phyloP scores from a whole-genome alignment of 2,888 invertebrate species.

The Patella ulyssiponensis region DNA sequence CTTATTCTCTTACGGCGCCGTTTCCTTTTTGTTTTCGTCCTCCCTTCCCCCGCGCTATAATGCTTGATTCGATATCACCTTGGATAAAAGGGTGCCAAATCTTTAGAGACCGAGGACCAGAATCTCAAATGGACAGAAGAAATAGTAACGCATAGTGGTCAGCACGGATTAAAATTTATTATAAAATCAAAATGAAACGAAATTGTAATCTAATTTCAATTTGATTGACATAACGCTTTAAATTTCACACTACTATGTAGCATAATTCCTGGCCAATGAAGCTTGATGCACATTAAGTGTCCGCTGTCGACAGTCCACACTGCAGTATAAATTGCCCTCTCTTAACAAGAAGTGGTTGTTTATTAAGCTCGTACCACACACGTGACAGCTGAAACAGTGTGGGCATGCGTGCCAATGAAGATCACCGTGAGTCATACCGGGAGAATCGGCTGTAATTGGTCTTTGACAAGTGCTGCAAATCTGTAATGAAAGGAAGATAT shows the following conservation, averaged over 20 bases:
- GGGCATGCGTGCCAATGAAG: slow-evolving; percentile 66
- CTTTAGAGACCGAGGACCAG: no score
- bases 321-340: slow-evolving; percentile 58
- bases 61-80: no score
- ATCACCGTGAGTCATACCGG: slow-evolving; percentile 60
- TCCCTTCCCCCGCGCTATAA: no score
- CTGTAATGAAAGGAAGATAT: slow-evolving; percentile 37
- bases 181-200: no score
- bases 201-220: no score
- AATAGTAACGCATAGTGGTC: no score
- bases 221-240: no score
- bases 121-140: no score
- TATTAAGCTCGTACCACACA: slow-evolving; percentile 56
- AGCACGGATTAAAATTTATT: no score
- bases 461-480: slow-evolving; percentile 59
- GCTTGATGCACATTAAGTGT: not conserved
- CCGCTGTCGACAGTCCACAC: slow-evolving; percentile 53
- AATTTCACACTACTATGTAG: not conserved
- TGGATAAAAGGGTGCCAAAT: no score
- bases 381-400: slow-evolving; percentile 63
- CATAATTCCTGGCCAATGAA: not conserved
- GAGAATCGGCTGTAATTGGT: slow-evolving; percentile 62
- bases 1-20: no score
- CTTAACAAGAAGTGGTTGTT: slow-evolving; percentile 62
- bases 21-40: no score